These are phyloP conservation scores for Suricata suricatta DNA, from an alignment of 2,113 vertebrate species.

Conservation along the genomic window DNA sequence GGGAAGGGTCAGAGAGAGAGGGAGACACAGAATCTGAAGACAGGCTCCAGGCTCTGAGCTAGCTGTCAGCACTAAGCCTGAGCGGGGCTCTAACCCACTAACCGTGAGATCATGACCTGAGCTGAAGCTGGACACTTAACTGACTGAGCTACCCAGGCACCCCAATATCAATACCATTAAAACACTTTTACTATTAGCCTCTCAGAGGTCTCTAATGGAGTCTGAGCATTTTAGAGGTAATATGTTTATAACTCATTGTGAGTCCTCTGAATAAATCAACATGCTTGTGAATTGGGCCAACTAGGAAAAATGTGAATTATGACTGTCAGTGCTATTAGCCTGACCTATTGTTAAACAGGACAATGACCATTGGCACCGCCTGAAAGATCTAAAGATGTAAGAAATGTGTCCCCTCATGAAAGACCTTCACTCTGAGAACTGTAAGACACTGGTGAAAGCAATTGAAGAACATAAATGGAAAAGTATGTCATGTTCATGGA, in stretches of 20 bases:
- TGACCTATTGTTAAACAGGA: not conserved
- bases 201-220: not conserved
- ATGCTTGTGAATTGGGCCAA: not conserved
- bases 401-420: not conserved
- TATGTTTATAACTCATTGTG: not conserved
- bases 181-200: not conserved
- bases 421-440: not conserved
- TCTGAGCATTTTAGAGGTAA: not conserved
- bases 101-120: too few species aligned
- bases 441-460: not conserved
- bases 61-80: too few species aligned
- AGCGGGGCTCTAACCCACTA: too few species aligned
- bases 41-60: too few species aligned
- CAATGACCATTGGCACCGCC: not conserved
- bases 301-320: not conserved
- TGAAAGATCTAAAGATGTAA: not conserved
- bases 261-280: not conserved
- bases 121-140: too few species aligned
- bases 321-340: too few species aligned
- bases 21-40: too few species aligned
- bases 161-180: not conserved
- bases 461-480: not conserved
- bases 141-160: too few species aligned
- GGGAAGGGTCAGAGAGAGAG: too few species aligned
- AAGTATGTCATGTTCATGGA: not conserved